phyloP scores from a whole-genome alignment of 2,113 vertebrate species.

The Pterocles burchelli region DNA sequence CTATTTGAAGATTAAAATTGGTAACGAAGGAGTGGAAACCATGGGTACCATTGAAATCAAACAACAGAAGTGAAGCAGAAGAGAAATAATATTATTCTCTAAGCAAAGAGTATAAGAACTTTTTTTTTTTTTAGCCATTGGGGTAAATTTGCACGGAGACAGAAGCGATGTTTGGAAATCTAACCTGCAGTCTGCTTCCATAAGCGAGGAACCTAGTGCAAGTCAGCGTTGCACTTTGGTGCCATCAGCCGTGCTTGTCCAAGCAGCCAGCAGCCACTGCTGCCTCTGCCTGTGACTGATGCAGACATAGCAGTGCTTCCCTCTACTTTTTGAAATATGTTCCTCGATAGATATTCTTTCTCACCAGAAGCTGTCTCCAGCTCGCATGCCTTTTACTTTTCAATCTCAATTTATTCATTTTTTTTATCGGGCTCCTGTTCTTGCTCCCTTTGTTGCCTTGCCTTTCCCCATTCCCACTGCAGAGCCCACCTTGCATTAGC shows the following conservation, averaged over 20 bases:
- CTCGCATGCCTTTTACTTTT: neutral
- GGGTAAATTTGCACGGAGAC: neutral
- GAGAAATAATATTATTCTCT: neutral
- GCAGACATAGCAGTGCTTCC: neutral
- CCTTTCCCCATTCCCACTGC: neutral
- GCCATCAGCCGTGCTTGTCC: neutral
- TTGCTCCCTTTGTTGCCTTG: neutral
- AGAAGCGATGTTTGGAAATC: neutral
- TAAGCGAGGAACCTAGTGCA: neutral
- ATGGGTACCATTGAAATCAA: neutral
- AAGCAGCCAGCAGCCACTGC: neutral
- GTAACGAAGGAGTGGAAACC: neutral
- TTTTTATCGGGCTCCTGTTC: neutral
- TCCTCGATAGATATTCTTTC: neutral
- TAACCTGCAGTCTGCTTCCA: neutral
- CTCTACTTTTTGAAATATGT: neutral
- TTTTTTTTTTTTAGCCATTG: neutral
- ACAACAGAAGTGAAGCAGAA: neutral
- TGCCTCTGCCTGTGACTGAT: neutral
- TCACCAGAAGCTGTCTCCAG: neutral
- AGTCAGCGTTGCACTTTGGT: neutral
- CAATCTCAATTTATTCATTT: neutral
- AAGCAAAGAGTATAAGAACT: neutral
- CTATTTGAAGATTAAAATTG: neutral
- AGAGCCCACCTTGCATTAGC: neutral